These are phyloP conservation scores for Balaeniceps rex DNA, from an alignment of 2,113 vertebrate species.

Conservation along the genomic window DNA sequence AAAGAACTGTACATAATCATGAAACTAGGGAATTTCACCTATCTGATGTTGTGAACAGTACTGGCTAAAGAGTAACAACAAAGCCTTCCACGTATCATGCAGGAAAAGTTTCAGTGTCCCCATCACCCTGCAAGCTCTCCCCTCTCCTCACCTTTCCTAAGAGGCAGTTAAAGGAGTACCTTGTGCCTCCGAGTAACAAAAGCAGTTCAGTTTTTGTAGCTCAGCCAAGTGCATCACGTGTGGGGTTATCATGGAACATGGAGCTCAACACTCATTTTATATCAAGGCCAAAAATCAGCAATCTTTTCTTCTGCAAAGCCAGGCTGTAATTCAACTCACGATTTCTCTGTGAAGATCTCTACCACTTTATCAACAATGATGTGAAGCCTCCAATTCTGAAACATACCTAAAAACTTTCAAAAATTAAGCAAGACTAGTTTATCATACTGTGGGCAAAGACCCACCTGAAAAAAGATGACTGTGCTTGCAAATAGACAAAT, in stretches of 20 bases:
- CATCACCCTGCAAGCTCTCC: not conserved
- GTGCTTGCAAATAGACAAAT: not conserved
- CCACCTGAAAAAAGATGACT: not conserved
- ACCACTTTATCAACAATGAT: not conserved
- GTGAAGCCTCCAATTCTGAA: not conserved
- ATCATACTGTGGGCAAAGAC: too few species aligned
- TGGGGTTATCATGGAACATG: not conserved
- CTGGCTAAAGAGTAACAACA: not conserved
- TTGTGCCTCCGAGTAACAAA: not conserved
- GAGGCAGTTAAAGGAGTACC: not conserved
- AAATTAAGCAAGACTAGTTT: not conserved
- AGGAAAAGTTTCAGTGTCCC: not conserved
- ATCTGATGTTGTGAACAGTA: not conserved
- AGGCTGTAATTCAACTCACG: not conserved
- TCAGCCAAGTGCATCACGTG: not conserved
- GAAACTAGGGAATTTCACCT: not conserved
- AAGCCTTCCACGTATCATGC: constrained; percentile 26
- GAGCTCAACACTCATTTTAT: not conserved
- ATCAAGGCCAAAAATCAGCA: not conserved
- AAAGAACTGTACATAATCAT: not conserved
- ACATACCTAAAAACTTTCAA: not conserved
- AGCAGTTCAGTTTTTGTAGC: not conserved
- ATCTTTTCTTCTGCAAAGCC: not conserved
- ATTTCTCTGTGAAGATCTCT: not conserved
- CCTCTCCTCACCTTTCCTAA: not conserved